These are phyloP conservation scores for Chrosomus eos DNA, from an alignment of 2,797 vertebrate genomes.

Conservation along the genomic window DNA sequence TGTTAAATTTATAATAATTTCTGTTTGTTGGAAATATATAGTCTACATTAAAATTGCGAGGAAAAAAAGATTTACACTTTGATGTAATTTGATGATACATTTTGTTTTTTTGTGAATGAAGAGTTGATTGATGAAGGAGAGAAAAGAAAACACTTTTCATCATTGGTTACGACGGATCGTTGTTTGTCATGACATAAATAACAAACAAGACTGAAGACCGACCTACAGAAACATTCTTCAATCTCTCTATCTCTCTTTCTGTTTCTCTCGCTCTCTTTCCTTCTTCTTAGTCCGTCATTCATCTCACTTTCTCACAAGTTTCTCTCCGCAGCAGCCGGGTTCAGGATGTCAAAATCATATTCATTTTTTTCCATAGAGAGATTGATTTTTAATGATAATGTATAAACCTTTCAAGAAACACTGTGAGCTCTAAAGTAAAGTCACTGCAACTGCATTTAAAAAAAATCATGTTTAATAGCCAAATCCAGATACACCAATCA, in stretches of 20 bases:
- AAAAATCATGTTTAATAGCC: neutral
- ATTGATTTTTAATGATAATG: constrained; percentile 25
- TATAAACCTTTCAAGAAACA: constrained; percentile 17
- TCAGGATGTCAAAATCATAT: neutral
- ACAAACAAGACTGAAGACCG: neutral
- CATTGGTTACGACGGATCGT: neutral
- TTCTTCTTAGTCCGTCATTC: neutral
- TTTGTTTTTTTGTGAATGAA: neutral
- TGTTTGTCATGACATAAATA: neutral
- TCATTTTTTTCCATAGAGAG: neutral
- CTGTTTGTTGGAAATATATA: neutral
- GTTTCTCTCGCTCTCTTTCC: neutral
- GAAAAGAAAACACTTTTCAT: neutral
- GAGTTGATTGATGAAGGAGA: neutral
- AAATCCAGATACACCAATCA: neutral
- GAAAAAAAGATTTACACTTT: neutral
- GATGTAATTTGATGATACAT: neutral
- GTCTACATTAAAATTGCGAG: neutral
- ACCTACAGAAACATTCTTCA: neutral
- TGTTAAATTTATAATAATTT: neutral
- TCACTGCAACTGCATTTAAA: neutral
- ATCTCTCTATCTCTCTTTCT: neutral
- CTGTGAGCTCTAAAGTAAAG: neutral
- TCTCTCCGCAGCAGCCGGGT: neutral
- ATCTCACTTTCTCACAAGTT: constrained; percentile 8